A percentile compares a stretch with the other conserved stretches of the same genome.
Evolutionary conservation across 2,113 vertebrate genomes (phyloP).

Genomic region (Laticauda laticaudata): DNA sequence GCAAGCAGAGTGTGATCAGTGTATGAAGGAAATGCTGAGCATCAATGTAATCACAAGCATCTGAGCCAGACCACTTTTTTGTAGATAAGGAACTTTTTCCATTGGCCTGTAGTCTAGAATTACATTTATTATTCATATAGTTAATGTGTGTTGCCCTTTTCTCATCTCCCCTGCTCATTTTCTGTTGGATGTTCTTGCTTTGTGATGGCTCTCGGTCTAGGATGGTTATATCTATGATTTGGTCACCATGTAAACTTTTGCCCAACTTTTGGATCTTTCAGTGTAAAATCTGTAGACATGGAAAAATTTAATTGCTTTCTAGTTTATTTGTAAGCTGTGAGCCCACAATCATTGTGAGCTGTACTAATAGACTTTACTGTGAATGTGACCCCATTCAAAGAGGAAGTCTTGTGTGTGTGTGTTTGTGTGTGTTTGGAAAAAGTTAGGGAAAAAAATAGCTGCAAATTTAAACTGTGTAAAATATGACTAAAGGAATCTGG

Average conservation of each 20-base stretch:
- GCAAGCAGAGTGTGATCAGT: no score
- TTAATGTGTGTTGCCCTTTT: no score
- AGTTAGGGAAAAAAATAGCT: conserved; percentile 69
- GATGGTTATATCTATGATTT: conserved; percentile 87
- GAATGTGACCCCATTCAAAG: conserved; percentile 67
- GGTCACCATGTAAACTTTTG: conserved; percentile 79
- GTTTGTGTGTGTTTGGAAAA: conserved; percentile 27
- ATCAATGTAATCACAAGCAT: no score
- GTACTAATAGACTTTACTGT: conserved; percentile 61
- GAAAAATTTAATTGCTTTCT: conserved; percentile 75
- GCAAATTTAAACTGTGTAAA: conserved; percentile 69
- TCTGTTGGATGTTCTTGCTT: no score
- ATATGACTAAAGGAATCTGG: background rate
- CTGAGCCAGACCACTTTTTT: no score
- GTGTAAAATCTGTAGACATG: conserved; percentile 82
- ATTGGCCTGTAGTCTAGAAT: no score
- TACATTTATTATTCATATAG: no score
- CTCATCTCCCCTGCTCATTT: no score
- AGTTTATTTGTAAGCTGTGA: conserved; percentile 80
- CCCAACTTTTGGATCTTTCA: conserved; percentile 82
- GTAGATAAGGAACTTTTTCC: no score
- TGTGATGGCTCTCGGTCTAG: no score
- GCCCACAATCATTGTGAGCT: conserved; percentile 78
- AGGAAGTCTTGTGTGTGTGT: conserved; percentile 57
- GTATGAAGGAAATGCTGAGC: no score